These are phyloP conservation scores for Centroberyx gerrardi DNA, from an alignment of 2,797 vertebrate species.

Conservation along the genomic window DNA sequence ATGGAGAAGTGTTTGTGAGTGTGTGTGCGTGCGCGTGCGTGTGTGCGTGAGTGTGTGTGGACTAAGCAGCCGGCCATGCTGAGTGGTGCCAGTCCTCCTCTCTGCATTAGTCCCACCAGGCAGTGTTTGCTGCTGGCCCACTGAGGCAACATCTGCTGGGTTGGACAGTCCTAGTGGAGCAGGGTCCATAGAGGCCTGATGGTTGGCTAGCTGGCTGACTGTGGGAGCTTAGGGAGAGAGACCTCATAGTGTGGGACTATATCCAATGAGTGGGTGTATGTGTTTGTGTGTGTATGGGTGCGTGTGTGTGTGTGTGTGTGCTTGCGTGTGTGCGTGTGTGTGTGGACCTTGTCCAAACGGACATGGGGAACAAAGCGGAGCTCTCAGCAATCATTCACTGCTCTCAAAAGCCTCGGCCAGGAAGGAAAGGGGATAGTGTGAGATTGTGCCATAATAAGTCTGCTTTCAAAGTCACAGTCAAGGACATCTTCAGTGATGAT, in stretches of 20 bases:
- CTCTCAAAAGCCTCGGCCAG: constrained; percentile 73
- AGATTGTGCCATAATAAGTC: constrained; percentile 70
- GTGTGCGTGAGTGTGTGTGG: constrained; percentile 51
- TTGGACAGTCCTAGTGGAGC: constrained; percentile 78
- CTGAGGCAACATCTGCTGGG: constrained; percentile 84
- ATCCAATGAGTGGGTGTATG: constrained; percentile 69
- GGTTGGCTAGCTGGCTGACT: constrained; percentile 72
- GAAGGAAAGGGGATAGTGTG: constrained; percentile 70
- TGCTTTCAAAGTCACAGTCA: constrained; percentile 83
- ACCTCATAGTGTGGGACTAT: constrained; percentile 69
- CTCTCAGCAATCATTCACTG: constrained; percentile 80
- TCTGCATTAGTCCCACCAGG: constrained; percentile 73
- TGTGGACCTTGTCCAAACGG: constrained; percentile 79
- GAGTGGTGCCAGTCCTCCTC: constrained; percentile 72
- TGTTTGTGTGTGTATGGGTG: constrained; percentile 64
- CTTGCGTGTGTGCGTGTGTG: constrained; percentile 46
- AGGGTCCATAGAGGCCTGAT: constrained; percentile 73
- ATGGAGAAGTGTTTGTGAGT: constrained; percentile 54
- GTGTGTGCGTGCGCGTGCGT: constrained; percentile 16
- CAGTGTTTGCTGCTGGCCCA: constrained; percentile 82
- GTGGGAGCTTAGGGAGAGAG: constrained; percentile 68
- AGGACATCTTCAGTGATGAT: constrained; percentile 76
- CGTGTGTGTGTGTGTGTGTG: constrained; percentile 56
- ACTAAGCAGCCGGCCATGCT: constrained; percentile 77
- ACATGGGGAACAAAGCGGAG: constrained; percentile 78